Evolutionary conservation across 2,113 vertebrate genomes (phyloP), one percentile per base, ranked within the genome.

Genomic region (Protomyctophum bolini): DNA sequence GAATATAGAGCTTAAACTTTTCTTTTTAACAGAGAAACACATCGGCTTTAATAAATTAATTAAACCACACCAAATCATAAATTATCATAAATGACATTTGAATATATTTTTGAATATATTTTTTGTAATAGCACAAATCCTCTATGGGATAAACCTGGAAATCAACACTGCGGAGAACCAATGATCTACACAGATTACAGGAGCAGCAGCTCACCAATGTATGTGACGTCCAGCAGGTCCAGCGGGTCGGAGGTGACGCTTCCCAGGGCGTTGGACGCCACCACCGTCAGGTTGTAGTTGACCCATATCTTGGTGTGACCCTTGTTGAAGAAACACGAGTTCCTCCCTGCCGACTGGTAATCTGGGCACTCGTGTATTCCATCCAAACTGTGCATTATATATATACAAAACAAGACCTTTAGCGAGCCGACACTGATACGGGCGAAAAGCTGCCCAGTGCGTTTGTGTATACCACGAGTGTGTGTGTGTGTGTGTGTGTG

Each of bases 291-390:
- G 87, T 86, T 72, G 45, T 98, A 98, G 4, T 91, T 84, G 1
- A 89, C 92, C 96, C 95, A 96, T 46, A 96, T 88, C 52, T 92
- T 93, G 5, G 95, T 97, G 73, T 95, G 85, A 6, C 72, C 87
- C 92, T 92, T 96, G 85, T 92, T 82, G 66, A 99, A 99, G 91
- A 93, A 96, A 73, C 97, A 99, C 73, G 96, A 94, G 86, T 95
- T 95, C 49, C 89, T 92, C 8, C 96, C 96, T 7, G 93, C 90
- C 0, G 92, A 94, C 76, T 4, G 58, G 83, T 99, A 99, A 83
- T 99, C 96, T 0, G 96, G 95, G 87, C 97, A 99, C 86, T 98
- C 95, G 7, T 78, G 70, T 7, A 10, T 84, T 41, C 79, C 76
- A 28, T 86, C 75, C 29, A 70, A 87, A 83, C 81, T 91, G 88